These are phyloP conservation scores for Drosophila baimaii DNA, from an alignment of 1,140 invertebrate species.

Conservation along the genomic window DNA sequence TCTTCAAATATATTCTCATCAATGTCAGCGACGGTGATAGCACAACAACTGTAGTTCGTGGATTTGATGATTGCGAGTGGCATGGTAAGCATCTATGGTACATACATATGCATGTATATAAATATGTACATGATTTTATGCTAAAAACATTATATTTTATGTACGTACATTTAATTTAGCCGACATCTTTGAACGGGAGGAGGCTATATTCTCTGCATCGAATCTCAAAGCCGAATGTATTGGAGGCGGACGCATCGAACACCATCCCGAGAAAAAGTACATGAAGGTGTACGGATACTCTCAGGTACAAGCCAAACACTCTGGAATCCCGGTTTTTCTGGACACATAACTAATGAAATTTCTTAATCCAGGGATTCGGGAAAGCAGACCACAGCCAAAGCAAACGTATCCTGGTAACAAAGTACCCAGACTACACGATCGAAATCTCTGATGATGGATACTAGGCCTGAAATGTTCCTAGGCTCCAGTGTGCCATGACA, in stretches of 20 bases:
- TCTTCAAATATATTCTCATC: constrained; percentile 94
- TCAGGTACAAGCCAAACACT: constrained; percentile 85
- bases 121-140: background rate
- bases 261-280: constrained; percentile 87
- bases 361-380: constrained; percentile 70
- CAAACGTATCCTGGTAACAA: constrained; percentile 65
- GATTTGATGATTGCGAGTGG: constrained; percentile 87
- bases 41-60: constrained; percentile 89
- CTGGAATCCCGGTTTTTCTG: background rate
- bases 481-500: constrained; percentile 14
- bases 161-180: constrained; percentile 83
- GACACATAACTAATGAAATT: background rate
- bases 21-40: constrained; percentile 86
- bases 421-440: constrained; percentile 75
- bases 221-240: constrained; percentile 89
- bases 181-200: constrained; percentile 88
- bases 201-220: constrained; percentile 52
- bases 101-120: background rate
- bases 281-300: constrained; percentile 92
- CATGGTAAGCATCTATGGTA: constrained; percentile 88
- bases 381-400: constrained; percentile 79
- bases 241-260: constrained; percentile 91
- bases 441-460: constrained; percentile 83
- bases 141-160: no score
- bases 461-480: constrained; percentile 28